A percentile compares a stretch with the other conserved stretches of the same genome.
Evolutionary conservation across 2,113 vertebrate species (phyloP).

Genomic region (Megatriorchis doriae): DNA sequence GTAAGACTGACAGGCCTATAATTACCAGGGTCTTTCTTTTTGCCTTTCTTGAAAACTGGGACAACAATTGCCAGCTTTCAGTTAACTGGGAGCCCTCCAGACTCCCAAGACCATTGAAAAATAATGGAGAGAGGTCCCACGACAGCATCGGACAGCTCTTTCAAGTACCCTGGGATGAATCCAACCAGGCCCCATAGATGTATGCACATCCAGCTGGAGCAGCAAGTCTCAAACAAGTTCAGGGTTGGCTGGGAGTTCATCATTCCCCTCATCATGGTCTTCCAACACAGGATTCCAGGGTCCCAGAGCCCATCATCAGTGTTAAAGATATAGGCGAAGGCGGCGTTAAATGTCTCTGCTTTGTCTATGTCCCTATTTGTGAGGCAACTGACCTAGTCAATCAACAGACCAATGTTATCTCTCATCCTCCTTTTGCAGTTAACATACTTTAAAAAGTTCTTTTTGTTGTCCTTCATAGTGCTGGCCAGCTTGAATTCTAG

Average conservation of each 20-base stretch:
- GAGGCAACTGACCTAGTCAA: neutral
- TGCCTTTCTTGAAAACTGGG: neutral
- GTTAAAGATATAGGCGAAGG: neutral
- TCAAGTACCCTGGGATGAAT: neutral
- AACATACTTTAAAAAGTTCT: neutral
- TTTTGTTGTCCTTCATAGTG: neutral
- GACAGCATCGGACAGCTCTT: neutral
- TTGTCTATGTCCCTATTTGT: neutral
- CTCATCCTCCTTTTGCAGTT: neutral
- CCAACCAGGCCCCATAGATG: no score
- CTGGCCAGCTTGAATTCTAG: neutral
- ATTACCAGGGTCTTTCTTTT: neutral
- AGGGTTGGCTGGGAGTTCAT: neutral
- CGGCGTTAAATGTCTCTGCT: neutral
- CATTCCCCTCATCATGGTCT: neutral
- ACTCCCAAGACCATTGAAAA: no score
- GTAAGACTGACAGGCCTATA: neutral
- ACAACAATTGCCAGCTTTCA: neutral
- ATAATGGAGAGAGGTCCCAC: neutral
- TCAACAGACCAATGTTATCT: neutral
- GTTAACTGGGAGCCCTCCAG: neutral
- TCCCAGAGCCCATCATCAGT: neutral
- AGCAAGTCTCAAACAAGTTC: neutral
- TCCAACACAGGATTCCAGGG: neutral
- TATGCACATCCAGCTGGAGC: neutral